A percentile compares a stretch with the other conserved stretches of the same genome.
Evolutionary conservation across 2,888 invertebrate species (phyloP).

Genomic region (Synergus itoensis): DNA sequence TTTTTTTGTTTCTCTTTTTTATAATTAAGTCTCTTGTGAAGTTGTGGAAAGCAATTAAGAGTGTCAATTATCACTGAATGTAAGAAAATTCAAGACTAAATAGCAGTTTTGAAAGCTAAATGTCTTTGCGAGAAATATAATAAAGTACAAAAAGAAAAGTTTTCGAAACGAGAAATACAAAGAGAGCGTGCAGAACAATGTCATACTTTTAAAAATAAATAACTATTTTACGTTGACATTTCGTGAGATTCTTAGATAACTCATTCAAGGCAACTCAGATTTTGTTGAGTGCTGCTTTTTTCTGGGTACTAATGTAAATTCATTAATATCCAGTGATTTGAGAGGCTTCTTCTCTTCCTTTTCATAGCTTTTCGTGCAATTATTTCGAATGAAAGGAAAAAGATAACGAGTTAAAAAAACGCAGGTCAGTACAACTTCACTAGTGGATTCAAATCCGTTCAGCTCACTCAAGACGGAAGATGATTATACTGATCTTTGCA

Average conservation of each 20-base stretch:
- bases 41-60: background rate
- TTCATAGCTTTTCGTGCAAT: background rate
- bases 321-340: background rate
- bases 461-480: background rate
- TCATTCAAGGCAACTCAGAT: background rate
- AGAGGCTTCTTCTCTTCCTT: background rate
- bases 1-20: background rate
- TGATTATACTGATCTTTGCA: conserved; percentile 7
- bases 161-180: background rate
- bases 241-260: background rate
- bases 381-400: background rate
- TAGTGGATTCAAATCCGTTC: conserved; percentile 7
- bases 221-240: background rate
- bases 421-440: background rate
- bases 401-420: background rate
- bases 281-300: background rate
- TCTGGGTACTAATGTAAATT: background rate
- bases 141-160: background rate
- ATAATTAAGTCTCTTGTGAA: background rate
- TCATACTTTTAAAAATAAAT: background rate
- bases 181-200: background rate
- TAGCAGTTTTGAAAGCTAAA: background rate
- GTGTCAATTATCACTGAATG: background rate
- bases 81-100: background rate
- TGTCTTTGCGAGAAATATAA: background rate